phyloP scores from a whole-genome alignment of 2,888 invertebrate genomes.

The Tenthredo amoena region DNA sequence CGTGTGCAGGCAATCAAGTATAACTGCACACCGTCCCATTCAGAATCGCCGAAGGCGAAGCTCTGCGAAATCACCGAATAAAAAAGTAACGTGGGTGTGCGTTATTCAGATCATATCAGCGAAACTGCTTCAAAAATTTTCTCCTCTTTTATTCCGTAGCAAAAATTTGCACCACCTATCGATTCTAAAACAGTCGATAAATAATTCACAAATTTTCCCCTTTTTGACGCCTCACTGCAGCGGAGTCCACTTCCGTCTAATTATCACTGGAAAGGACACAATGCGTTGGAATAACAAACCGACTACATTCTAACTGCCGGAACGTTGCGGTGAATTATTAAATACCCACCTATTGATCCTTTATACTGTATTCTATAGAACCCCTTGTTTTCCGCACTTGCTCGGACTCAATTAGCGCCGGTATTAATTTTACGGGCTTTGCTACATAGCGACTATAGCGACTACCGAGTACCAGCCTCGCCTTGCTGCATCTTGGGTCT shows the following conservation, averaged over 20 bases:
- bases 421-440: conserved; percentile 30
- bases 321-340: conserved; percentile 39
- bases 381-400: conserved; percentile 26
- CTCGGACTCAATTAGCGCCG: conserved; percentile 29
- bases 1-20: background rate
- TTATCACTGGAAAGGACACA: background rate
- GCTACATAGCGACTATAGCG: background rate
- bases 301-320: conserved; percentile 23
- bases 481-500: background rate
- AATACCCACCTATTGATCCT: conserved; percentile 19
- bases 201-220: background rate
- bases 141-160: background rate
- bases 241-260: background rate
- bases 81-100: background rate
- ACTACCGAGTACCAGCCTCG: background rate
- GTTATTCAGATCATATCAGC: background rate
- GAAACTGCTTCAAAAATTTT: background rate
- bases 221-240: background rate
- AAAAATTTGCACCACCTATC: background rate
- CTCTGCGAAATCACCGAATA: background rate
- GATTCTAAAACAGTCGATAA: background rate
- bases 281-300: background rate
- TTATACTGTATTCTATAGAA: background rate
- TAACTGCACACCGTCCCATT: background rate
- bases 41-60: background rate